Base-by-base conservation (phyloP, 30 jellyfish, hydroid and myxozoan species). In the Aurelia aurita region DNA sequence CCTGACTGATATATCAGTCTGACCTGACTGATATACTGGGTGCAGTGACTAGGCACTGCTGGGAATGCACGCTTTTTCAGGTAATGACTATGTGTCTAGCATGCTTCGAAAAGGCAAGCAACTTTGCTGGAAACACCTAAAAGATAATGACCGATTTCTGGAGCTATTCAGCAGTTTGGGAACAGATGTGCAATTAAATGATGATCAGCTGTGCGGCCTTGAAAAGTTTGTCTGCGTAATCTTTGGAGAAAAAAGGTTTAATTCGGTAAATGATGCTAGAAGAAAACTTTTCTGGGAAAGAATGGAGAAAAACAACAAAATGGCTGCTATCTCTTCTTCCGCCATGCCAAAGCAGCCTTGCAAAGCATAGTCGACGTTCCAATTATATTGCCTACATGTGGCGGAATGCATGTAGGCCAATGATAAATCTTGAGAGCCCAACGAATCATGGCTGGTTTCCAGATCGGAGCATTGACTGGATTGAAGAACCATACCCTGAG, bases 21-120 rank as follows among this genome's bases (percentile, higher is more conserved):
- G n/a, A n/a, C n/a, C n/a, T n/a, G n/a, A n/a, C n/a, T n/a, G n/a
- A n/a, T n/a, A n/a, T n/a, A n/a, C n/a, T n/a, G n/a, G n/a, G n/a
- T n/a, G n/a, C n/a, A n/a, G n/a, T n/a, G n/a, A n/a, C n/a, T n/a
- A n/a, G n/a, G n/a, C n/a, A n/a, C n/a, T n/a, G n/a, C n/a, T n/a
- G n/a, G n/a, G n/a, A n/a, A n/a, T n/a, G n/a, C n/a, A n/a, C n/a
- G n/a, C n/a, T n/a, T n/a, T n/a, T n/a, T n/a, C n/a, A n/a, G n/a
- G n/a, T n/a, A n/a, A 83, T 43, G 87, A 83, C 93, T 83, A 68
- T 83, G 71, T 83, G 28, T 83, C 93, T 54, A 47, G 87, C 53
- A 51, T 72, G 58, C 93, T 83, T 69, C 77, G 79, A 43, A 83
- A 83, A 83, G 79, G 93, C 80, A 83, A 83, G 67, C 87, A 83